Percentiles rank a stretch among this genome's conserved stretches.
These are phyloP conservation scores for Elmis aenea DNA, from an alignment of 2,888 invertebrate genomes.

Conservation along the genomic window DNA sequence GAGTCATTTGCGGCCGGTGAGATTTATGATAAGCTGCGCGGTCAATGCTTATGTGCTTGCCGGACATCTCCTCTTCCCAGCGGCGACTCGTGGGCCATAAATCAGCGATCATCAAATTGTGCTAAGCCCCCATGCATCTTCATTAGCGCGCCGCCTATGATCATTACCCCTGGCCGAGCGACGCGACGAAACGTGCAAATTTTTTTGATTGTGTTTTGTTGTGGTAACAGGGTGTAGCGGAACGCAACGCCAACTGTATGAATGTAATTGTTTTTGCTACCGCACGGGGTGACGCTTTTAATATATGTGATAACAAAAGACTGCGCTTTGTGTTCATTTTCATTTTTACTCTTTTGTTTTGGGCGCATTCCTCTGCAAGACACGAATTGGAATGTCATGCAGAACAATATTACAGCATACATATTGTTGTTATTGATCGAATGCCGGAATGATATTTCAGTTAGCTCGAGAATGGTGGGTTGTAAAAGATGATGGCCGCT, in stretches of 20 bases:
- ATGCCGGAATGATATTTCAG: conserved; percentile 21
- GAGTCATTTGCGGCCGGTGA: conserved; percentile 27
- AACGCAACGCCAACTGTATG: conserved; percentile 17
- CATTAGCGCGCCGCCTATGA: conserved; percentile 17
- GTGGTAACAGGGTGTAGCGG: conserved; percentile 13
- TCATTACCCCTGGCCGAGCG: conserved; percentile 2
- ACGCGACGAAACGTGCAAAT: conserved; percentile 14
- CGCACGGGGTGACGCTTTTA: conserved; percentile 19
- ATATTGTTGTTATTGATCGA: conserved; percentile 25
- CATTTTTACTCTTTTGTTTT: conserved; percentile 19
- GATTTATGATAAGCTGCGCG: conserved; percentile 31
- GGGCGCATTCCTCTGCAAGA: conserved; percentile 6
- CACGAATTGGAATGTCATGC: conserved; percentile 3
- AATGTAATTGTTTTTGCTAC: conserved; percentile 18
- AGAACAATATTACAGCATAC: conserved; percentile 7
- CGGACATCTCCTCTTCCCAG: conserved; percentile 10
- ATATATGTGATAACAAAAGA: conserved; percentile 22
- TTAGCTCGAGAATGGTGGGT: conserved; percentile 23
- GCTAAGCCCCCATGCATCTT: conserved; percentile 24
- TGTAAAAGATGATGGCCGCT: conserved; percentile 33
- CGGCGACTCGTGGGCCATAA: conserved; percentile 10
- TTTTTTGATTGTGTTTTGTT: conserved; percentile 14
- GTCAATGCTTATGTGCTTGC: conserved; percentile 21
- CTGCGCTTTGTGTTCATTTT: conserved; percentile 19
- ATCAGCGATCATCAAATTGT: conserved; percentile 14